Evolutionary conservation across 2,888 invertebrate genomes (phyloP), one percentile per base, ranked within the genome.

Genomic region (Actias luna): DNA sequence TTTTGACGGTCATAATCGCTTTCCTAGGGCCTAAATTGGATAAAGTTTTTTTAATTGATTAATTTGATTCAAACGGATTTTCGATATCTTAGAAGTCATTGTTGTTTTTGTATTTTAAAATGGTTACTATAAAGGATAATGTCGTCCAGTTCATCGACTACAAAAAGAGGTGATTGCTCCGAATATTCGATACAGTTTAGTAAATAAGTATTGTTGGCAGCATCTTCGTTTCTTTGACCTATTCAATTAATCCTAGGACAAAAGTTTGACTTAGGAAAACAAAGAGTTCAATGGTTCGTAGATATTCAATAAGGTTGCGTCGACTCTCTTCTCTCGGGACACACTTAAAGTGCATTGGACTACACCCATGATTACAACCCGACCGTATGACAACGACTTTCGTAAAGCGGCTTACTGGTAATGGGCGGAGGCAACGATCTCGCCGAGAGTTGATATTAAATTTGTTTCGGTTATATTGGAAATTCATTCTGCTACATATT

Each of bases 291-390:
- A 50, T 10, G 22, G 25, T 50, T 50, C 22, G 25, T 25, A n/a
- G n/a, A n/a, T n/a, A 14, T 50, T 50, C 46, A 50, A 25, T 50
- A 50, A 22, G 46, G 12, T 5, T n/a, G 39, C 29, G 16, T 29
- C 25, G 35, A 52, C 29, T 1, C 62, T 68, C 52, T 25, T 66
- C 22, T 33, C 70, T 76, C 75, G 61, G 0, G 58, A 72, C 67
- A 63, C 7, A 18, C 22, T 50, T 59, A 69, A 72, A 82, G 81
- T 78, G 80, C 82, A 82, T 78, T 68, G 79, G 73, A 77, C 79
- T 69, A 69, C 73, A 74, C 67, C 68, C 46, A 52, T 35, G 33
- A 57, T 29, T 71, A 72, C 68, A 76, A 67, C 71, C 71, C 74
- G 70, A 61, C 76, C 65, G 67, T 70, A 66, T 69, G 68, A 69